Base-by-base conservation (phyloP, 1,140 invertebrate genomes). In the Drosophila bifasciata region DNA sequence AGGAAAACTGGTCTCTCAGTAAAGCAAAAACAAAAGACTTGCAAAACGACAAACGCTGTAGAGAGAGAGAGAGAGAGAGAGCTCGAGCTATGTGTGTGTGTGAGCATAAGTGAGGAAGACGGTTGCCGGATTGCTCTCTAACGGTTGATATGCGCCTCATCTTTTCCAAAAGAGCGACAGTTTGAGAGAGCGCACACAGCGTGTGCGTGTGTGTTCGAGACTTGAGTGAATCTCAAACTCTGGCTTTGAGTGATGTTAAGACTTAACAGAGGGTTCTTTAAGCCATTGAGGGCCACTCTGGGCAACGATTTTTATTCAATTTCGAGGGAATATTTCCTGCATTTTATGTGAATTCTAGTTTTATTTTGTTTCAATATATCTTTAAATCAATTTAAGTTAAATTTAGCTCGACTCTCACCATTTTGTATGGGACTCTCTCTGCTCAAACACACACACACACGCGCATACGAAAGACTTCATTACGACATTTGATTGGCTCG, bases 401-500 rank as follows among this genome's bases (percentile, higher is more conserved):
- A 19, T 25, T 32, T 3, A 39, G 39, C 45, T 46, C 23, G 41
- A 44, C 32, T 72, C 80, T 85, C 80, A 76, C 80, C 80, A 84
- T 84, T 84, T 84, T 84, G 80, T 84, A 68, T 15, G 11, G 3
- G 16, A 5, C 58, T 69, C 23, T 53, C 56, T 49, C 50, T 36
- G 32, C 52, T 32, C 72, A 67, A 64, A 32, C 19, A 8, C 21
- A 15, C 60, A 39, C 21, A 67, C 48, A 44, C 59, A 7, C 41
- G 11, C 32, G 15, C 13, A 1, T 2, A 5, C 39, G 23, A 63
- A 57, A 17, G 58, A 56, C 44, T 74, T 53, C 81, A 76, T 88
- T 88, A 72, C 72, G 73, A 89, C 76, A 90, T 90, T 90, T 90
- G 88, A 90, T 90, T 90, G 88, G 88, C 88, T 90, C 83, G 88